Percentiles rank a stretch among this genome's conserved stretches.
Conservation (phyloP, 2,888 invertebrate genomes). For the Cantharis rustica region DNA sequence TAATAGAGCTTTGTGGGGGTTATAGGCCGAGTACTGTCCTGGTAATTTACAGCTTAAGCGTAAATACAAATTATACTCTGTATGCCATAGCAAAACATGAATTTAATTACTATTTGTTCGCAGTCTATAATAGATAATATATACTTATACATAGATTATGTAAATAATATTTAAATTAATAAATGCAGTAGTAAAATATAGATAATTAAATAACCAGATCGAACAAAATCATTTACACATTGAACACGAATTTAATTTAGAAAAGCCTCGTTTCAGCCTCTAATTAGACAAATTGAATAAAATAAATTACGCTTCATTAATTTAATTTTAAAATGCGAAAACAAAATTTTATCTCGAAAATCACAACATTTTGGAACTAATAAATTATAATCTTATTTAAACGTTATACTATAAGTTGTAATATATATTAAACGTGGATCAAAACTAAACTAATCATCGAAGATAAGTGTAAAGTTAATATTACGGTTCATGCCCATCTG, state of each 20-base stretch:
- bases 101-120: background rate
- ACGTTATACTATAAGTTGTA: background rate
- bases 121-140: background rate
- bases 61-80: too few species aligned
- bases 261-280: background rate
- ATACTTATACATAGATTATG: background rate
- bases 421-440: background rate
- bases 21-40: too few species aligned
- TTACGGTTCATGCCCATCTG: background rate
- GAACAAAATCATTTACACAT: background rate
- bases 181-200: background rate
- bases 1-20: too few species aligned
- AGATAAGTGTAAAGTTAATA: background rate
- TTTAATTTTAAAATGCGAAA: background rate
- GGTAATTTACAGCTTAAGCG: too few species aligned
- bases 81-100: too few species aligned
- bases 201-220: background rate
- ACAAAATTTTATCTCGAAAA: background rate
- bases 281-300: background rate
- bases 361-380: background rate
- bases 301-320: background rate
- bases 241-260: background rate
- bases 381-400: background rate
- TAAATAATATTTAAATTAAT: background rate
- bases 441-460: background rate